A percentile compares a stretch with the other conserved stretches of the same genome.
phyloP scores from a whole-genome alignment of 1,140 invertebrate species.

The Lysiphlebus fabarum region DNA sequence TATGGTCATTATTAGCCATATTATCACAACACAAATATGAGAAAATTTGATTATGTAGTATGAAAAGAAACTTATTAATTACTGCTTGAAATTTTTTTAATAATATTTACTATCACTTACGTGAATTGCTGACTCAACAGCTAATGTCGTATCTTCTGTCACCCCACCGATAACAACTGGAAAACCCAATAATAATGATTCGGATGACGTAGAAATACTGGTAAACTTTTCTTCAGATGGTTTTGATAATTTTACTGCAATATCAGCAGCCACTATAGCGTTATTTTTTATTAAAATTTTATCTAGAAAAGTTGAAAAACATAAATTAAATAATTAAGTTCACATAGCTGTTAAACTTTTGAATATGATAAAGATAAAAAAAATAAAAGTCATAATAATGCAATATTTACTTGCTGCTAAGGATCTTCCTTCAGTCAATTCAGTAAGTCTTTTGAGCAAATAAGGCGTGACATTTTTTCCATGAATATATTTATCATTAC shows the following conservation, averaged over 20 bases:
- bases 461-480: conserved; percentile 94
- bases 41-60: conserved; percentile 51
- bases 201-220: background rate
- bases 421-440: conserved; percentile 77
- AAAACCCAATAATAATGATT: background rate
- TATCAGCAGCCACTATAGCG: conserved; percentile 77
- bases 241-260: conserved; percentile 61
- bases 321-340: background rate
- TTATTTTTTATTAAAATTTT: conserved; percentile 91
- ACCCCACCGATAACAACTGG: conserved; percentile 81
- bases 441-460: conserved; percentile 72
- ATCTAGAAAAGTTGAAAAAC: conserved; percentile 58
- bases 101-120: conserved; percentile 57
- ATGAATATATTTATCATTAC: conserved; percentile 61
- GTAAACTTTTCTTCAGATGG: conserved; percentile 9
- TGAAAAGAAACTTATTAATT: no score
- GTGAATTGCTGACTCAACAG: conserved; percentile 62
- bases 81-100: conserved; percentile 22
- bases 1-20: conserved; percentile 42
- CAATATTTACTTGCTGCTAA: conserved; percentile 71
- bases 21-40: conserved; percentile 45
- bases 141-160: conserved; percentile 72
- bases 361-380: background rate
- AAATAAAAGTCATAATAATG: no score
- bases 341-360: conserved; percentile 1